Conservation (phyloP, 2,113 vertebrate species). For the Hydrochoerus hydrochaeris region DNA sequence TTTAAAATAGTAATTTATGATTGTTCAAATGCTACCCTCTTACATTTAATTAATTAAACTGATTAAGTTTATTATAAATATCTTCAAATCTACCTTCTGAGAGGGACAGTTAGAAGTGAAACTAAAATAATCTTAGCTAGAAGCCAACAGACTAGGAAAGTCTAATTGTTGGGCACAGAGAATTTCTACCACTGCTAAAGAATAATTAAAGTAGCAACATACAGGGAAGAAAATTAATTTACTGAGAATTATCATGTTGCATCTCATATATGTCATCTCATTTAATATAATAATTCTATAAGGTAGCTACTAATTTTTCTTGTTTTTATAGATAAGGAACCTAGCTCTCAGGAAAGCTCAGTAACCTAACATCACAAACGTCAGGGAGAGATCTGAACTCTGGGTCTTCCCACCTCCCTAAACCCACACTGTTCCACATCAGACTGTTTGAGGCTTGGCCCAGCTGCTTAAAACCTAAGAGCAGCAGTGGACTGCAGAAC, state of each 20-base stretch:
- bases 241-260: not conserved
- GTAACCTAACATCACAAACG: not conserved
- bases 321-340: slow-evolving; percentile 18
- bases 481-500: not conserved
- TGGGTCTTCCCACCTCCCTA: not conserved
- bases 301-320: not conserved
- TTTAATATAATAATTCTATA: not conserved
- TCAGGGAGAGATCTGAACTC: not conserved
- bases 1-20: not conserved
- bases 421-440: not conserved
- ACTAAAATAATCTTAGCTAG: not conserved
- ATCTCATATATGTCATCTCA: not conserved
- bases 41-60: not conserved
- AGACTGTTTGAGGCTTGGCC: not conserved
- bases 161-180: not conserved
- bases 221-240: not conserved
- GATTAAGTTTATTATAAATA: not conserved
- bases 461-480: not conserved
- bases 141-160: not conserved
- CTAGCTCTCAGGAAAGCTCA: not conserved
- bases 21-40: not conserved
- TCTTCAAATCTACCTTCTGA: not conserved
- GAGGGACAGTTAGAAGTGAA: not conserved
- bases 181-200: not conserved
- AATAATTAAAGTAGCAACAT: not conserved